Conservation (phyloP, 2,797 vertebrate species). For the Benthosema pterotum region DNA sequence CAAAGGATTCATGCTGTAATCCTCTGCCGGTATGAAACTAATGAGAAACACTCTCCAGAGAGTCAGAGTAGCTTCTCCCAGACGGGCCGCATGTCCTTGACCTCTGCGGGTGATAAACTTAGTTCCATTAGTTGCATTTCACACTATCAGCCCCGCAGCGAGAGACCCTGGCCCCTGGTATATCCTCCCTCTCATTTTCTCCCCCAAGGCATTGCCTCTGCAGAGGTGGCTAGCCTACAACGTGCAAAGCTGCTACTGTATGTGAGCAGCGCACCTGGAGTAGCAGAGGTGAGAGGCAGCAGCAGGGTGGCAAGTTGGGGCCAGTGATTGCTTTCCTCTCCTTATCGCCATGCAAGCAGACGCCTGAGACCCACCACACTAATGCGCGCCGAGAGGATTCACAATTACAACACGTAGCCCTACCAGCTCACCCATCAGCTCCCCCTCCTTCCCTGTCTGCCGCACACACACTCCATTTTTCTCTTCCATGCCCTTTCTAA, state of each 20-base stretch:
- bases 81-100: constrained; percentile 61
- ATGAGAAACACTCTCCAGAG: constrained; percentile 65
- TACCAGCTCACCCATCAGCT: constrained; percentile 15
- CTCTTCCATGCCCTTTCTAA: background rate
- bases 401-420: constrained; percentile 51
- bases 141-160: constrained; percentile 26
- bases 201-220: constrained; percentile 6
- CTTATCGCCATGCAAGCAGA: constrained; percentile 71
- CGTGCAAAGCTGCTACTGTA: constrained; percentile 27
- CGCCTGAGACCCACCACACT: constrained; percentile 45
- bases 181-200: background rate
- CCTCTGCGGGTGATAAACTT: constrained; percentile 55
- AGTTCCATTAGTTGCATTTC: constrained; percentile 22
- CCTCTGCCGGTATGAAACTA: constrained; percentile 60
- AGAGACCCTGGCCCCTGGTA: constrained; percentile 9
- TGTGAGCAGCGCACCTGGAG: constrained; percentile 39
- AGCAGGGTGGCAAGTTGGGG: constrained; percentile 34
- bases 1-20: constrained; percentile 56
- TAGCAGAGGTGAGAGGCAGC: constrained; percentile 43
- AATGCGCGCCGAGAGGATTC: constrained; percentile 52
- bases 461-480: constrained; percentile 9
- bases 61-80: constrained; percentile 47
- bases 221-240: constrained; percentile 43
- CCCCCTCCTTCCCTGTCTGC: constrained; percentile 7
- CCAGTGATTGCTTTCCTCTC: constrained; percentile 62